Evolutionary conservation across 2,888 invertebrate species (phyloP).

Genomic region (Corythucha ciliata): DNA sequence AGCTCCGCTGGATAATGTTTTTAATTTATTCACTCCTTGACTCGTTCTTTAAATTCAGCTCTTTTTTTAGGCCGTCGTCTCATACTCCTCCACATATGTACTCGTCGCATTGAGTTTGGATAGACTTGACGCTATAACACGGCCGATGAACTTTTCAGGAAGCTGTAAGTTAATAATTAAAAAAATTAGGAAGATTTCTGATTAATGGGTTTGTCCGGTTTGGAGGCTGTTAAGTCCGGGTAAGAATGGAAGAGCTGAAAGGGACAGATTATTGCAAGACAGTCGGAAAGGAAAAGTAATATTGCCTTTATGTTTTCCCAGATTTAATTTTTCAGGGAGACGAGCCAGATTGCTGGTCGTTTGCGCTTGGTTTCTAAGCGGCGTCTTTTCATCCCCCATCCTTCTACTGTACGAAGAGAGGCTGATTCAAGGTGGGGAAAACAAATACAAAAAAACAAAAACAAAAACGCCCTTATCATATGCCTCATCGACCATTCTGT

Average conservation of each 20-base stretch:
- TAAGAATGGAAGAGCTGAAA: neutral
- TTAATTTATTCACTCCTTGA: neutral
- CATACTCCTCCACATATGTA: slow-evolving; percentile 87
- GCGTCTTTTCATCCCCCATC: slow-evolving; percentile 71
- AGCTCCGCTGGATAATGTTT: neutral
- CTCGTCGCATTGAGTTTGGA: slow-evolving; percentile 86
- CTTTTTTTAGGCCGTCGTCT: slow-evolving; percentile 65
- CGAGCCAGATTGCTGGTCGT: slow-evolving; percentile 69
- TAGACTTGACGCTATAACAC: slow-evolving; percentile 85
- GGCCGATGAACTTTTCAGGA: slow-evolving; percentile 90
- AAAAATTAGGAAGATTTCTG: too few species aligned
- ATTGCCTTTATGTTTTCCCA: slow-evolving; percentile 26
- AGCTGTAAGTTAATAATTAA: slow-evolving; percentile 95
- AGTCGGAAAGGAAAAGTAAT: slow-evolving; percentile 13
- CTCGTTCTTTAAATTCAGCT: slow-evolving; percentile 9
- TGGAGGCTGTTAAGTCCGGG: neutral
- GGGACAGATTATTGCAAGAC: neutral
- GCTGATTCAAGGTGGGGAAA: slow-evolving; percentile 56
- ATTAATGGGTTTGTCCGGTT: neutral
- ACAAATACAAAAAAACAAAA: too few species aligned
- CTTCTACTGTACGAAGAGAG: slow-evolving; percentile 72
- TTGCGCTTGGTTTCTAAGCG: slow-evolving; percentile 73
- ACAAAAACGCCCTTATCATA: too few species aligned
- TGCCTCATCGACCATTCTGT: neutral
- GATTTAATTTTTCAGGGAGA: slow-evolving; percentile 56